phyloP scores from a whole-genome alignment of 2,797 vertebrate species.

The Enteromius viviparus region DNA sequence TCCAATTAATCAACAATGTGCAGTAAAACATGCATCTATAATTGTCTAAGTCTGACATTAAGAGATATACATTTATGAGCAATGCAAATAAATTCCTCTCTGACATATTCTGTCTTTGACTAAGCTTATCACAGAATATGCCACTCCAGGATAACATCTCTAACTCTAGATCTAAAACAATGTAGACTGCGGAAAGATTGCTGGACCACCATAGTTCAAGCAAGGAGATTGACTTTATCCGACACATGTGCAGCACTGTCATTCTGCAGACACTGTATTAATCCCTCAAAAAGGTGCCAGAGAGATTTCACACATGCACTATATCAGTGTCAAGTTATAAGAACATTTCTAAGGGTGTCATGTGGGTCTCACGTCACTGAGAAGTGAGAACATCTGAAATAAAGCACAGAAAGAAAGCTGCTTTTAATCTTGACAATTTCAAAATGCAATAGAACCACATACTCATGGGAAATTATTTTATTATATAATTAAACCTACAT shows the following conservation, averaged over 20 bases:
- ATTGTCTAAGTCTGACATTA: background rate
- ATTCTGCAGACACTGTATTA: constrained; percentile 9
- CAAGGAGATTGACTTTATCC: background rate
- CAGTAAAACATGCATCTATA: constrained; percentile 8
- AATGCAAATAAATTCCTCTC: background rate
- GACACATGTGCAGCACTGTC: background rate
- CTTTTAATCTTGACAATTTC: background rate
- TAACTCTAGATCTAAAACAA: background rate
- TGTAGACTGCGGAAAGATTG: background rate
- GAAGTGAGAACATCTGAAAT: constrained; percentile 2
- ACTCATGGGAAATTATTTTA: background rate
- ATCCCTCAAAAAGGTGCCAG: constrained; percentile 5
- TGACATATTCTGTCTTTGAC: background rate
- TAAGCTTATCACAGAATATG: background rate
- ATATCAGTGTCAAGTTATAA: background rate
- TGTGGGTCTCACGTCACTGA: background rate
- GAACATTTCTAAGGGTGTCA: background rate
- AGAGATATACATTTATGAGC: no score
- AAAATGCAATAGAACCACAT: background rate
- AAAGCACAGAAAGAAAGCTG: background rate
- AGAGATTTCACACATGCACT: constrained; percentile 34
- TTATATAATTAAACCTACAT: constrained; percentile 3
- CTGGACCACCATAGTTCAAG: background rate
- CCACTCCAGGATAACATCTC: background rate
- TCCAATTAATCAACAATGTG: constrained; percentile 13